Base-by-base conservation (phyloP, 1,140 invertebrate genomes). In the Sycophaga agraensis region DNA sequence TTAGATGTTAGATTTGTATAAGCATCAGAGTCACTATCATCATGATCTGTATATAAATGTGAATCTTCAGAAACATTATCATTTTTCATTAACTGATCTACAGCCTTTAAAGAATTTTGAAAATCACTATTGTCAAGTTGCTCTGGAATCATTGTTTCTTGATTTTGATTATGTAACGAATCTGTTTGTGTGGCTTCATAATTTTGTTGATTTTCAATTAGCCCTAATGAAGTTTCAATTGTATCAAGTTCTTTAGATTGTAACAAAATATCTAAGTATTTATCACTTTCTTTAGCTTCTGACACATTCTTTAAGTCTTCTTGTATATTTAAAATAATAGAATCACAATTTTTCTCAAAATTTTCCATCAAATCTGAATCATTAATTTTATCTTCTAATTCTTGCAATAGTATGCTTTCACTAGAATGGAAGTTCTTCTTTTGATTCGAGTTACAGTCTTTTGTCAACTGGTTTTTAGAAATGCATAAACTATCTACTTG, bases 1-100 rank as follows among this genome's bases (percentile, higher is more conserved):
- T 75, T 73, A 2, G 70, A 73, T 59, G 75, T 56, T 0, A 57
- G 66, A 40, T 74, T 63, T 0, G 64, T n/a, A 40, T 24, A 71
- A 35, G 66, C 58, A 46, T 70, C 49, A 19, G 56, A 58, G 17
- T 64, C 56, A 54, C 56, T 59, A 26, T 59, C 35, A n/a, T 50
- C 11, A 19, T 51, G n/a, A 2, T 53, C 24, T 21, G 21, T 55
- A 43, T 31, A 43, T 17, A 35, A 19, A 42, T 53, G 12, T 16
- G 11, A 42, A 35, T 46, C 6, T n/a, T 57, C 11, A 28, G 54
- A 28, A 17, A 9, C 17, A 42, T 49, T 34, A 37, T 54, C 22
- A 26, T 54, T 24, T 35, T 39, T 48, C 4, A 46, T 4, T 16
- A 24, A 12, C 31, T 62, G 21, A 34, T 48, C 37, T 7, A 31